Percentiles rank a stretch among this genome's conserved stretches.
Evolutionary conservation across 2,888 invertebrate species (phyloP).

Genomic region (Eulithis prunata): DNA sequence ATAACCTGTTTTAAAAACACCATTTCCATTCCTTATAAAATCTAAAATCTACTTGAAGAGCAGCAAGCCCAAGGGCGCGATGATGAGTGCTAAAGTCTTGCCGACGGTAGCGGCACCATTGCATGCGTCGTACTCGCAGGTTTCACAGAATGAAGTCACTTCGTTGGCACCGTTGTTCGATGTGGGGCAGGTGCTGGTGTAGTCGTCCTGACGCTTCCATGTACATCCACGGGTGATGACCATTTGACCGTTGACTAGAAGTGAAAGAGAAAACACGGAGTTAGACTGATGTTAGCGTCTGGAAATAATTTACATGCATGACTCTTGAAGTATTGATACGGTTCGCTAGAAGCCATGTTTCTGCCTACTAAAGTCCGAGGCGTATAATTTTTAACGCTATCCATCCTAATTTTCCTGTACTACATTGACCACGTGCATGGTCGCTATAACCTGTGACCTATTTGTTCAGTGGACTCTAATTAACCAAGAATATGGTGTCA

Average conservation of each 20-base stretch:
- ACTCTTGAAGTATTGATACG: neutral
- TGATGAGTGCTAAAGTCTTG: slow-evolving; percentile 70
- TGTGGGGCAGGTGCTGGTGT: slow-evolving; percentile 78
- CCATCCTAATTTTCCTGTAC: too few relatives aligned
- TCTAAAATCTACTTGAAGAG: slow-evolving; percentile 69
- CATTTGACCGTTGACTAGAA: slow-evolving; percentile 81
- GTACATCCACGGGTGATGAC: slow-evolving; percentile 85
- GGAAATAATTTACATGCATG: neutral
- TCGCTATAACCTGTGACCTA: neutral
- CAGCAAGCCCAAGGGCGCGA: slow-evolving; percentile 68
- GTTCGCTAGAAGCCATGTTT: too few relatives aligned
- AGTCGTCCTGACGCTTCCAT: slow-evolving; percentile 82
- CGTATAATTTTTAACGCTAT: too few relatives aligned
- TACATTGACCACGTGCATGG: too few relatives aligned
- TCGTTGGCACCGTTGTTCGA: slow-evolving; percentile 77
- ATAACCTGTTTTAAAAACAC: slow-evolving; percentile 7
- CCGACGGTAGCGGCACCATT: slow-evolving; percentile 83
- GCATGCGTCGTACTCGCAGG: slow-evolving; percentile 88
- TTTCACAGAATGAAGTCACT: slow-evolving; percentile 85
- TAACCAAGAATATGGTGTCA: neutral
- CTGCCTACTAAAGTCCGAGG: too few relatives aligned
- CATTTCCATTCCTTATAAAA: slow-evolving; percentile 12
- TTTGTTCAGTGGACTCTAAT: too few relatives aligned
- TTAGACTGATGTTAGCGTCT: neutral
- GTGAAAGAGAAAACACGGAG: slow-evolving; percentile 59